These are phyloP conservation scores for Equus quagga DNA, from an alignment of 2,113 vertebrate species.

Conservation along the genomic window DNA sequence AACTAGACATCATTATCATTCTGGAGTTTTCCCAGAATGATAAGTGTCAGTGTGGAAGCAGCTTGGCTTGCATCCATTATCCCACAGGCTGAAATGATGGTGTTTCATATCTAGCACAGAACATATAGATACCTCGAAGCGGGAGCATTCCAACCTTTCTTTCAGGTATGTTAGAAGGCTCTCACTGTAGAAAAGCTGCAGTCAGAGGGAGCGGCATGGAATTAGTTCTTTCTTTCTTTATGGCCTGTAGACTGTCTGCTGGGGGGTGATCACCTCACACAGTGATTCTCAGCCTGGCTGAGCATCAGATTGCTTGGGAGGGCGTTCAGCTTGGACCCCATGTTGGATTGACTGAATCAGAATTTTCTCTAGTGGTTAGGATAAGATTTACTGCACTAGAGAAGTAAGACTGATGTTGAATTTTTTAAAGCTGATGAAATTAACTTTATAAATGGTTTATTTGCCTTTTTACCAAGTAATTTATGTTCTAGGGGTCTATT, in stretches of 20 bases:
- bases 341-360: background rate
- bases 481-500: background rate
- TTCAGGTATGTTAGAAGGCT: background rate
- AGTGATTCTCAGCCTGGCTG: background rate
- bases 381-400: conserved; percentile 18
- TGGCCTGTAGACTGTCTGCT: background rate
- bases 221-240: background rate
- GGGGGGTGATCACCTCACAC: background rate
- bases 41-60: background rate
- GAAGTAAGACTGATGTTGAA: conserved; percentile 41
- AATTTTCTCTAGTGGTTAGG: background rate
- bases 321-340: background rate
- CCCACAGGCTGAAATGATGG: background rate
- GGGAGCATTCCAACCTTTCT: background rate
- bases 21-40: background rate
- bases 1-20: background rate
- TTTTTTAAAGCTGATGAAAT: conserved; percentile 58
- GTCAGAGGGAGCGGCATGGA: background rate
- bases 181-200: background rate
- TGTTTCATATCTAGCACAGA: background rate
- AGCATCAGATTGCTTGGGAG: background rate
- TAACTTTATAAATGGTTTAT: conserved; percentile 62
- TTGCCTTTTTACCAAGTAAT: background rate
- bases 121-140: background rate
- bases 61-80: background rate